phyloP scores from a whole-genome alignment of 2,797 vertebrate species.

The Gallirallus australis region DNA sequence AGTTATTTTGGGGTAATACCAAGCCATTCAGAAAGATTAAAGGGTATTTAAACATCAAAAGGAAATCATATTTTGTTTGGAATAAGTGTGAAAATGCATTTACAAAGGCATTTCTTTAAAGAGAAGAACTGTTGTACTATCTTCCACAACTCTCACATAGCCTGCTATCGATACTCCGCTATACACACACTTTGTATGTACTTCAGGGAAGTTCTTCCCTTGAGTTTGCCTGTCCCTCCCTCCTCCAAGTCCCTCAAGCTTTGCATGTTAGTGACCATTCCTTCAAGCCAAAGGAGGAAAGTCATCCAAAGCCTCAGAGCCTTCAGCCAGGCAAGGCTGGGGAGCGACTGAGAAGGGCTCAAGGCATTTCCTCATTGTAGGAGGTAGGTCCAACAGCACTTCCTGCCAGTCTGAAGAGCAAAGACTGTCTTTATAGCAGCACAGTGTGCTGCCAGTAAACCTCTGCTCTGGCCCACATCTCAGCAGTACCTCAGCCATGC shows the following conservation, averaged over 20 bases:
- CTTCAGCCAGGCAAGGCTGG: neutral
- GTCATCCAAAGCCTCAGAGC: neutral
- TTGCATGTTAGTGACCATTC: neutral
- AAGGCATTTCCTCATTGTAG: neutral
- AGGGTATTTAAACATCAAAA: slow-evolving; percentile 6
- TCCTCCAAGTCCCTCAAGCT: neutral
- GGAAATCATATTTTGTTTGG: neutral
- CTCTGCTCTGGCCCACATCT: neutral
- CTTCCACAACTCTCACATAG: neutral
- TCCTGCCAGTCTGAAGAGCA: slow-evolving; percentile 2
- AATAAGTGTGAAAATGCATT: neutral
- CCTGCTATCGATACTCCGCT: neutral
- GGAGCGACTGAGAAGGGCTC: neutral
- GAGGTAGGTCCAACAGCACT: neutral
- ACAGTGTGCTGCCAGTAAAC: neutral
- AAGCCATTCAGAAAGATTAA: neutral
- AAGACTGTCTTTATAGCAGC: neutral
- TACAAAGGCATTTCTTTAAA: neutral
- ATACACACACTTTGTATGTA: rapidly evolving
- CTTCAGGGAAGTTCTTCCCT: neutral
- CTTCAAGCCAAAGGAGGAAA: neutral
- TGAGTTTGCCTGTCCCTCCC: neutral
- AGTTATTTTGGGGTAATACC: neutral
- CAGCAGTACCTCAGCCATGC: neutral
- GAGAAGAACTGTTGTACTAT: neutral